phyloP scores from a whole-genome alignment of 2,113 vertebrate species.

The Hydropotes inermis region DNA sequence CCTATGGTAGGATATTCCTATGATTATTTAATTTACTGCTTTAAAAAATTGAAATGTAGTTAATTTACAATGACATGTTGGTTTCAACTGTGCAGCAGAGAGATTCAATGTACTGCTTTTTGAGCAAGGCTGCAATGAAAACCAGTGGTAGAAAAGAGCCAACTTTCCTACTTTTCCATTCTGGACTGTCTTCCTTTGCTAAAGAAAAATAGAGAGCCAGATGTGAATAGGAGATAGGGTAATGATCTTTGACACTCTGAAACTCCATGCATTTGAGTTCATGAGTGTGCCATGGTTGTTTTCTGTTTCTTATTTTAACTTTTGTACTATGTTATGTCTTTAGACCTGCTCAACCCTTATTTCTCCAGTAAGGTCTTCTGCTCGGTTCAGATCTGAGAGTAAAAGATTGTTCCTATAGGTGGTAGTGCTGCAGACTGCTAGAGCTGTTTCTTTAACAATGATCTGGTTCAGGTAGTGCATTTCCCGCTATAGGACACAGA shows the following conservation, averaged over 20 bases:
- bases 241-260: neutral
- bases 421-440: neutral
- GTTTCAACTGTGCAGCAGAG: neutral
- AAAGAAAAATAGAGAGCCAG: neutral
- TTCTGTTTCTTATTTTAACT: neutral
- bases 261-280: neutral
- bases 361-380: neutral
- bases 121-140: neutral
- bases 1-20: neutral
- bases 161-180: neutral
- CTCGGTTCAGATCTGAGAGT: neutral
- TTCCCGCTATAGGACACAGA: neutral
- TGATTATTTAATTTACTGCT: neutral
- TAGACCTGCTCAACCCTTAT: neutral
- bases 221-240: neutral
- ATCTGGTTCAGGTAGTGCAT: neutral
- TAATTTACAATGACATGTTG: neutral
- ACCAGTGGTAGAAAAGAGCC: neutral
- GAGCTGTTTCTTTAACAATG: neutral
- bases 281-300: neutral
- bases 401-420: neutral
- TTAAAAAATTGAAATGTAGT: neutral
- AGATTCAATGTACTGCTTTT: neutral
- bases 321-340: neutral
- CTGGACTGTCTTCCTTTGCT: neutral